Evolutionary conservation across 2,888 invertebrate genomes (phyloP), one percentile per base, ranked within the genome.

Genomic region (Drosophila buzzatii): DNA sequence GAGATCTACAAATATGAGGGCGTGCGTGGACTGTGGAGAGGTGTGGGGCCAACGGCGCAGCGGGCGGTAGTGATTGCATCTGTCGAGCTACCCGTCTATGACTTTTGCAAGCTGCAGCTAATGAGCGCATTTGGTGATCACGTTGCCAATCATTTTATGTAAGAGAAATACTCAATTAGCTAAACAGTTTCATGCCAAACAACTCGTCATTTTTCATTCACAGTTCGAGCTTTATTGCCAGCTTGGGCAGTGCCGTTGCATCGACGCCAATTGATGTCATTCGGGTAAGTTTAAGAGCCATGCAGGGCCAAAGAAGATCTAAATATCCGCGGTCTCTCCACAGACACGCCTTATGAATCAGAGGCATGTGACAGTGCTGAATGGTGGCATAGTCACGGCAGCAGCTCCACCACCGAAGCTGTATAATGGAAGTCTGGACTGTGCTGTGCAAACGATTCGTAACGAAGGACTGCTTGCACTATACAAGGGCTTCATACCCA

Each of bases 281-380:
- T 71, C 94, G 98, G 94, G 98, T 98, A 93, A 94, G 95, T 75
- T 6, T 2, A 3, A 4, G 4, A 18, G 3, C 0, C 10, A 20
- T 16, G 5, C 14, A 14, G 8, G 5, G n/a, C 3, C 3, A 12
- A 14, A n/a, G 18, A 44, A 37, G 7, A 18, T 31, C n/a, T 41
- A 41, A 44, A 44, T 9, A 10, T 20, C 5, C 4, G 31, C n/a
- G 27, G 6, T 27, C 20, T 42, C 20, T n/a, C 14, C 1, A 47
- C 94, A 98, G 98, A 98, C 98, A 57, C 95, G 98, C 77, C 93
- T 99, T 85, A 99, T 99, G 99, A 98, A 98, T 94, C 98, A 99
- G 94, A 95, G 95, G 87, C 94, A 95, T 81, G 92, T 95, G 67
- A 94, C 94, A 55, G 92, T 93, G 33, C 86, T 91, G 41, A 93